Conservation (phyloP, 2,888 invertebrate species). For the Serrognathus titanus region DNA sequence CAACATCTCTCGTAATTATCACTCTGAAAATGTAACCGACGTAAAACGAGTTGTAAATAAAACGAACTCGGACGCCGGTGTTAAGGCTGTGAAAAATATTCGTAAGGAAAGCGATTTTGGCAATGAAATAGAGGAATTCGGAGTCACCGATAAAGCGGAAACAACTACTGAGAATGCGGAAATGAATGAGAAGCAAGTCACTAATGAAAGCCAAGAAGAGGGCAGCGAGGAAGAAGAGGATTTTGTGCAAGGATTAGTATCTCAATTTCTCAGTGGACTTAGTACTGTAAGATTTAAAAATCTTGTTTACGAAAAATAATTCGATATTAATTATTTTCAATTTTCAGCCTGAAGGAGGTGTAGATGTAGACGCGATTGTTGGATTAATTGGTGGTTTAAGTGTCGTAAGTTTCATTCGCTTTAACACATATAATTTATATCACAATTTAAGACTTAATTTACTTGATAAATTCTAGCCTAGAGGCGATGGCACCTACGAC, state of each 20-base stretch:
- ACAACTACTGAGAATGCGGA: conserved; percentile 7
- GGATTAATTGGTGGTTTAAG: conserved; percentile 46
- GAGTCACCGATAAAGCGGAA: not conserved
- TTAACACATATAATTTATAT: not conserved
- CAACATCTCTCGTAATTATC: too few relatives aligned
- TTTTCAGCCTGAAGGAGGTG: conserved; percentile 45
- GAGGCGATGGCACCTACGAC: conserved; percentile 45
- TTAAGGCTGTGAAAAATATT: not conserved
- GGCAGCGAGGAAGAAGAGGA: conserved; percentile 41
- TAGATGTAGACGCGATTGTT: conserved; percentile 47
- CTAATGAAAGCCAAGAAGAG: conserved; percentile 25
- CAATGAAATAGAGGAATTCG: conserved; percentile 15
- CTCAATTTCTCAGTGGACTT: conserved; percentile 45
- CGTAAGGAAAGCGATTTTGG: conserved; percentile 5
- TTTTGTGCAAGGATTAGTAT: conserved; percentile 42
- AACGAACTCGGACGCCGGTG: too few relatives aligned
- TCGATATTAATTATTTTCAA: conserved; percentile 3
- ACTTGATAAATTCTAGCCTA: conserved; percentile 36
- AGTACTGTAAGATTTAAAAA: conserved; percentile 43
- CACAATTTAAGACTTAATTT: too few relatives aligned
- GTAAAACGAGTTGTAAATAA: not conserved
- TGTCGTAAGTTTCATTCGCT: conserved; percentile 35
- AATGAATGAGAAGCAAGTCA: not conserved
- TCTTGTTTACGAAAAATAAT: not conserved
- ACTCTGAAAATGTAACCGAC: not conserved